phyloP scores from a whole-genome alignment of 2,888 invertebrate genomes.

The Parnassius apollo region DNA sequence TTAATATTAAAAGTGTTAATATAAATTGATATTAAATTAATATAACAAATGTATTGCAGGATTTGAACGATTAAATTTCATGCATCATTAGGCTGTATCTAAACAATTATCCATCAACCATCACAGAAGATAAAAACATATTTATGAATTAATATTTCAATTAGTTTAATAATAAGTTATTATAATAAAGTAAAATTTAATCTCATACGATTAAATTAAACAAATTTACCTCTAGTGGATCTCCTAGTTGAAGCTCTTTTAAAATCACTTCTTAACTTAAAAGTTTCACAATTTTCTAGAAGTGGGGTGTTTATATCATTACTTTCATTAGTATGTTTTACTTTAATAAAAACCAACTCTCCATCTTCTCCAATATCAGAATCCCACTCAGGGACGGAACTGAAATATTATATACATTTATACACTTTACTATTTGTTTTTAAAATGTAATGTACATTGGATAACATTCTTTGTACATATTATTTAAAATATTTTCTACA shows the following conservation, averaged over 20 bases:
- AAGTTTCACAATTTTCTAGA: constrained; percentile 67
- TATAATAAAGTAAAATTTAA: not conserved
- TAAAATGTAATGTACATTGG: not conserved
- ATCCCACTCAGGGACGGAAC: constrained; percentile 86
- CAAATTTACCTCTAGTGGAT: constrained; percentile 61
- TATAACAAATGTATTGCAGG: too few species aligned
- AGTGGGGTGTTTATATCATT: constrained; percentile 51
- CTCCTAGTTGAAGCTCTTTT: constrained; percentile 68
- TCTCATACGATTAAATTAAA: not conserved
- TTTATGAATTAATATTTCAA: too few species aligned
- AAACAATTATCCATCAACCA: too few species aligned
- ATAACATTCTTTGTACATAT: too few species aligned
- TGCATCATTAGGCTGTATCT: too few species aligned
- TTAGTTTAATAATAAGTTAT: too few species aligned
- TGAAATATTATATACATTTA: constrained; percentile 36
- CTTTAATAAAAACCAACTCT: constrained; percentile 84
- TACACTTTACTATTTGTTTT: not conserved
- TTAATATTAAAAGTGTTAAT: too few species aligned
- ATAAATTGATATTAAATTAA: too few species aligned
- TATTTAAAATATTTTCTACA: not conserved
- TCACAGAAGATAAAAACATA: too few species aligned
- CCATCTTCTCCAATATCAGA: constrained; percentile 84
- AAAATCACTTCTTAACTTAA: constrained; percentile 69
- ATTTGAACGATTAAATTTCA: too few species aligned
- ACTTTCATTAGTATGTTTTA: constrained; percentile 48